Evolutionary conservation across 2,888 invertebrate genomes (phyloP).

Genomic region (Clivina fossor): DNA sequence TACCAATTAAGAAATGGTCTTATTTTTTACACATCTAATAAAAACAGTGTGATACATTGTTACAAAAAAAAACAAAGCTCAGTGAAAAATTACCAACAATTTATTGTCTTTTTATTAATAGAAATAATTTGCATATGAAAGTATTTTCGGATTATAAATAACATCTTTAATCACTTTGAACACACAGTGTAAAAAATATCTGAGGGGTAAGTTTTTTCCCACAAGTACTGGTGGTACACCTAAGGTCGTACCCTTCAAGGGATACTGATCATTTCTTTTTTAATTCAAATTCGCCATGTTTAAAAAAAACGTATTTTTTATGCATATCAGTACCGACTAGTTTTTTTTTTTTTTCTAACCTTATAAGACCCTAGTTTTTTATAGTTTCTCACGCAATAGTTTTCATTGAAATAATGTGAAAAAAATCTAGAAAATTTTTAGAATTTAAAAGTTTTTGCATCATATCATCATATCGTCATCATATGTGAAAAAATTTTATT

Average conservation of each 20-base stretch:
- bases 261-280: constrained; percentile 44
- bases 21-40: constrained; percentile 40
- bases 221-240: constrained; percentile 41
- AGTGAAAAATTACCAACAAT: constrained; percentile 50
- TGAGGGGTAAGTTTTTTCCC: constrained; percentile 46
- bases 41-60: constrained; percentile 34
- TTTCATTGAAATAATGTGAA: not conserved
- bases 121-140: constrained; percentile 44
- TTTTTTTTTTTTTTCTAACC: constrained; percentile 39
- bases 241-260: constrained; percentile 37
- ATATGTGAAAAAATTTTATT: too few species aligned
- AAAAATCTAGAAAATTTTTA: too few species aligned
- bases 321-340: constrained; percentile 42
- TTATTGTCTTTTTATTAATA: constrained; percentile 45
- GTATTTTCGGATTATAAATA: constrained; percentile 44
- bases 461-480: too few species aligned
- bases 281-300: constrained; percentile 44
- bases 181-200: constrained; percentile 41
- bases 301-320: constrained; percentile 42
- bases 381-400: constrained; percentile 43
- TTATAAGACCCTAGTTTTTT: constrained; percentile 42
- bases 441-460: constrained; percentile 12
- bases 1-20: constrained; percentile 47
- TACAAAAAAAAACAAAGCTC: constrained; percentile 40
- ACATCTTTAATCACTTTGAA: constrained; percentile 46